Base-by-base conservation (phyloP, 2,113 vertebrate species). In the Murina feae region DNA sequence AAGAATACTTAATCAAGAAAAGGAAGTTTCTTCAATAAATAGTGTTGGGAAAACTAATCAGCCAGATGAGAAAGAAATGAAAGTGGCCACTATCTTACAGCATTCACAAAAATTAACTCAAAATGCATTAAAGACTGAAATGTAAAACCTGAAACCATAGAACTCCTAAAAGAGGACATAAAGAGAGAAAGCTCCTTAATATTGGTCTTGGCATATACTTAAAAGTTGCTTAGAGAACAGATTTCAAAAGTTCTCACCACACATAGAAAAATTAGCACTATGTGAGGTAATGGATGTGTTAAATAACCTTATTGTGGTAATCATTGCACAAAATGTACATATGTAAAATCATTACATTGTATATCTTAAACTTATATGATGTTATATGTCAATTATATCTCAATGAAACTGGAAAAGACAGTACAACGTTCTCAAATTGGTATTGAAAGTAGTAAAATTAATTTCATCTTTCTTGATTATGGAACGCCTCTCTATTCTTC, bases 361-460 rank as follows among this genome's bases (percentile, higher is more conserved):
- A 60, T 5, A 87, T n/a, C n/a, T 86, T 71, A 86, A 86, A 82
- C 17, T 49, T n/a, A 63, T 2, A 93, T 25, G 49, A 49, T 37
- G 32, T 51, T 58, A 42, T 60, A 37, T n/a, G 53, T 87, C 28
- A 71, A 39, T 79, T 47, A 72, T 39, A 80, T 51, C 28, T 63
- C 65, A 80, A n/a, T 80, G 60, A 80, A 71, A 44, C 42, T 60
- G 25, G 11, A 3, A n/a, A 79, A 80, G 35, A 75, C 7, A 89
- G 35, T 25, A 75, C 90, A 93, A 60, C 35, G 28, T 51, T 86
- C 49, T 75, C 58, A 69, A 75, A 35, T 49, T 86, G 18, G 23
- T 35, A 49, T 12, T 63, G 23, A 93, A 95, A 93, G 60, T 75
- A 75, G 21, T 63, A 86, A 42, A 90, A 68, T 74, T 81, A 90